Base-by-base conservation (phyloP, 2,113 vertebrate genomes). In the Platycercus adscitus region DNA sequence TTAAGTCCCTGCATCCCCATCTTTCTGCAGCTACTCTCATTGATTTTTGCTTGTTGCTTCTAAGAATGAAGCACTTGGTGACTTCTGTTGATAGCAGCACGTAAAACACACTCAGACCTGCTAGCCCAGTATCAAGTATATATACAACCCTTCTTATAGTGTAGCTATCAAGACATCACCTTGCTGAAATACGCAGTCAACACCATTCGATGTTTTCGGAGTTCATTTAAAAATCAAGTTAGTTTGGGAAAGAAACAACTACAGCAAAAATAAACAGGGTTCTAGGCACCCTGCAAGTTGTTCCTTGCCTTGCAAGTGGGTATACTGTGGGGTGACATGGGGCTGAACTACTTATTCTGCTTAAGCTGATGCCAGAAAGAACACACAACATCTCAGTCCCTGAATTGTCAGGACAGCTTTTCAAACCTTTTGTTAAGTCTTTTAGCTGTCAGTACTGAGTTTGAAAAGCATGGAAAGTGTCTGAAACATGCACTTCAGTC, bases 241-340 rank as follows among this genome's bases (percentile, higher is more conserved):
- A 2, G 4, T n/a, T 19, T 33, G 61, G 7, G 53, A 44, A 56
- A 35, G 50, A 9, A 61, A 16, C 4, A 3, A 3, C 17, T 75
- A 2, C 9, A 4, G 0, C 4, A 3, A 39, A 4, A 4, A 17
- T 33, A 49, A 0, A 9, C 20, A 0, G 29, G 13, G 39, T 10
- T 88, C 0, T 4, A 11, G 49, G 41, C 5, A 44, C 28, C 11
- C n/a, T 68, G 58, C 37, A 24, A 71, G 37, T 11, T 25, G 8
- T 9, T 63, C 47, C 16, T 37, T 46, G 71, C 49, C 25, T 60
- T 1, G 1, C n/a, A 55, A 65, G 35, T 11, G 4, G 37, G 17
- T 3, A 44, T 15, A 0, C 0, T 0, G 10, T 2, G 18, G 24
- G 43, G 23, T 68, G 78, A 31, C 53, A 4, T 0, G 28, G 71